Base-by-base conservation (phyloP, 1,140 invertebrate genomes). In the Euura saliciscinereae region DNA sequence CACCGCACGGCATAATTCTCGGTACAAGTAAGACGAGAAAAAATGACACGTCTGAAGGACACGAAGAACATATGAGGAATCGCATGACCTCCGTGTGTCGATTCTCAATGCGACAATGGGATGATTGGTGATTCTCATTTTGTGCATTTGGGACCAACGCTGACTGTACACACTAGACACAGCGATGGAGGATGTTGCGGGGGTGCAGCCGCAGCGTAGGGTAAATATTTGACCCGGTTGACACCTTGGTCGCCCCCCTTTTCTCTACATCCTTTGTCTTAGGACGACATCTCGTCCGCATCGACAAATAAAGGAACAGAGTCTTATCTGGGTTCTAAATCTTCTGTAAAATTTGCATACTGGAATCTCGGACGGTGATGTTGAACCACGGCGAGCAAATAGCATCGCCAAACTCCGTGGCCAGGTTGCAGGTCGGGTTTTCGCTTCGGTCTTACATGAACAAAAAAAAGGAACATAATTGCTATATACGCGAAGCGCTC, bases 211-310 rank as follows among this genome's bases (percentile, higher is more conserved):
- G 28, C 28, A 28, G 51, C 8, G 13, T n/a, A 59, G 13, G 13
- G 51, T 59, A 59, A 59, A 59, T 59, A 59, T 59, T 59, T 59
- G 51, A 59, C 51, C 51, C 51, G 51, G 51, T 59, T 59, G 51
- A 59, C 51, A 59, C 51, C 51, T 59, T n/a, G 10, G 51, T 3
- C 51, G 8, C 3, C 51, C 51, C 8, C 51, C 10, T n/a, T 59
- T 59, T n/a, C 51, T n/a, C 28, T n/a, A n/a, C 51, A 3, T 59
- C 51, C 51, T 59, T 59, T 59, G 51, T 59, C 51, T 59, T 59
- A 59, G 51, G 51, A 5, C 51, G 51, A 59, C 51, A 59, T 59
- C 51, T 59, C 51, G 51, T 59, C 51, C 51, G 51, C 6, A 59
- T 59, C 13, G 51, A n/a, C 51, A 59, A 59, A 59, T 59, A 59